A percentile compares a stretch with the other conserved stretches of the same genome.
Conservation (phyloP, 2,888 invertebrate species). For the Synergus japonicus region DNA sequence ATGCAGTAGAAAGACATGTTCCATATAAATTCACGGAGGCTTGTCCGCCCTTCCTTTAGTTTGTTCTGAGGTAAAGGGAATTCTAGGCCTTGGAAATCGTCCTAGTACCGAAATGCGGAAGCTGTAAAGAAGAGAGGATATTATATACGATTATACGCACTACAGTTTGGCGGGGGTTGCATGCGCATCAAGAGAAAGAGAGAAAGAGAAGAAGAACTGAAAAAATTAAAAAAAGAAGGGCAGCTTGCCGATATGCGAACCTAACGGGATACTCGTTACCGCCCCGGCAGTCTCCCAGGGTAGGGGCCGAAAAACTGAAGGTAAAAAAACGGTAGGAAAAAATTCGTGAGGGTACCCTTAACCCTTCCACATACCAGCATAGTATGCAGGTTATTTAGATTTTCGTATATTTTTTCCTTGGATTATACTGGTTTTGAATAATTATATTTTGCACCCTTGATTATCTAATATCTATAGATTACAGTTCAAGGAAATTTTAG, state of each 20-base stretch:
- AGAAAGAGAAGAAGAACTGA: constrained; percentile 48
- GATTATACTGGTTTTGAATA: background rate
- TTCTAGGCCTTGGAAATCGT: constrained; percentile 57
- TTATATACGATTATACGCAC: constrained; percentile 56
- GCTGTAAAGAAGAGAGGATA: constrained; percentile 59
- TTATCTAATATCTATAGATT: background rate
- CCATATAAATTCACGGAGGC: background rate
- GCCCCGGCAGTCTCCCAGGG: constrained; percentile 18
- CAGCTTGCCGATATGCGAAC: constrained; percentile 25
- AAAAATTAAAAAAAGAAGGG: constrained; percentile 48
- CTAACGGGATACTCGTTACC: constrained; percentile 53
- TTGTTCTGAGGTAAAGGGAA: constrained; percentile 44
- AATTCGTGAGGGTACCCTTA: constrained; percentile 52
- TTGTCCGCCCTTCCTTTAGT: constrained; percentile 25
- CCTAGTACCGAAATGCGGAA: constrained; percentile 65
- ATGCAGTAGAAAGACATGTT: constrained; percentile 11
- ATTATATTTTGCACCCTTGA: background rate
- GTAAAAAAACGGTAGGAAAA: constrained; percentile 49
- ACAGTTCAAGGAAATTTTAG: background rate
- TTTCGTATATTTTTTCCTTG: background rate
- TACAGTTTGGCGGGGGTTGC: constrained; percentile 64
- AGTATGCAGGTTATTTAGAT: background rate
- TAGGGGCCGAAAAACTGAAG: constrained; percentile 45
- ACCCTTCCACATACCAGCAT: constrained; percentile 59
- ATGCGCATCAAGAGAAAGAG: constrained; percentile 29